These are phyloP conservation scores for Xyrichtys novacula DNA, from an alignment of 2,797 vertebrate species.

Conservation along the genomic window DNA sequence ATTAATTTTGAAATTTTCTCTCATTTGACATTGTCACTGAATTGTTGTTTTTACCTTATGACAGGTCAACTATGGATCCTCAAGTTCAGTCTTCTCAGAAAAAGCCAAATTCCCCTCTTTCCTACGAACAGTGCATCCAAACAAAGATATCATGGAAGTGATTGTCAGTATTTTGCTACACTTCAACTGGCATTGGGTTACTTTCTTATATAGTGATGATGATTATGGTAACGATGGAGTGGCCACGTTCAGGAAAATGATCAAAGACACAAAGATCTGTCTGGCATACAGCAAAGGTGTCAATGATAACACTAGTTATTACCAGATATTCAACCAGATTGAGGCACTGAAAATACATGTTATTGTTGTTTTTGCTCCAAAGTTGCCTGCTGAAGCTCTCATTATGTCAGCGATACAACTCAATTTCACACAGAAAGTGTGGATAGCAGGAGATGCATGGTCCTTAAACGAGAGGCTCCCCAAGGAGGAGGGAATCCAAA, in stretches of 20 bases:
- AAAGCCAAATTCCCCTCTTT: constrained; percentile 83
- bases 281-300: constrained; percentile 81
- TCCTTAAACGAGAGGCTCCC: constrained; percentile 66
- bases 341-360: constrained; percentile 57
- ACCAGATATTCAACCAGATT: constrained; percentile 69
- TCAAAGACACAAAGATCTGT: constrained; percentile 68
- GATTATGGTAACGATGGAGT: constrained; percentile 74
- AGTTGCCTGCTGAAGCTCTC: constrained; percentile 41
- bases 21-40: no score
- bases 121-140: constrained; percentile 85
- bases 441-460: constrained; percentile 88
- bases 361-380: constrained; percentile 80
- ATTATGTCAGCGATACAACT: constrained; percentile 79
- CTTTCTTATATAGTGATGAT: constrained; percentile 78
- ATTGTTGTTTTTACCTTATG: constrained; percentile 1
- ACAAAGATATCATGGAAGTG: constrained; percentile 79
- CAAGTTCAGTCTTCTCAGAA: constrained; percentile 64
- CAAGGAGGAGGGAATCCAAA: constrained; percentile 71
- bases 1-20: neutral
- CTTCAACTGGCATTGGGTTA: constrained; percentile 90
- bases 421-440: constrained; percentile 85
- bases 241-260: constrained; percentile 67
- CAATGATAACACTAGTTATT: neutral
- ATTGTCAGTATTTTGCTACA: constrained; percentile 79
- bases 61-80: constrained; percentile 82